These are phyloP conservation scores for Nixonia krombeini DNA, from an alignment of 1,140 invertebrate species.

Conservation along the genomic window DNA sequence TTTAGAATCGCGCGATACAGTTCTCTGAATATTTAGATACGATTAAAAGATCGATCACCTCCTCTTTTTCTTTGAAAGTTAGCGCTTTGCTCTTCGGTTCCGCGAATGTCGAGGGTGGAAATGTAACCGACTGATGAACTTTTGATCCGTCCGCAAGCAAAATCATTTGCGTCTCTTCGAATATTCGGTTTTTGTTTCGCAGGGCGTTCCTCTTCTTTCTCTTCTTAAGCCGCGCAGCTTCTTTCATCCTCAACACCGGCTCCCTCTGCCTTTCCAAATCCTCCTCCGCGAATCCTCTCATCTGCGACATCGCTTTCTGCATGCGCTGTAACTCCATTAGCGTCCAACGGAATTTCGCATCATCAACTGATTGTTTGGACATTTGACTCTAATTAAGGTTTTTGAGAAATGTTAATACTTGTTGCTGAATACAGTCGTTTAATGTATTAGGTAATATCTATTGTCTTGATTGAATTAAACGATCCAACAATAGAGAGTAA, in stretches of 20 bases:
- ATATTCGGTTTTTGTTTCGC: slow-evolving; percentile 47
- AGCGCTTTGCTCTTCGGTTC: not conserved
- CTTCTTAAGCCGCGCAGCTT: slow-evolving; percentile 62
- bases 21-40: not conserved
- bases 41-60: too few relatives aligned
- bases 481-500: too few relatives aligned
- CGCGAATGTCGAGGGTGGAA: not conserved
- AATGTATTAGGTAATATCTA: not conserved
- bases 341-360: slow-evolving; percentile 60
- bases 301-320: slow-evolving; percentile 65
- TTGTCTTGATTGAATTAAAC: not conserved
- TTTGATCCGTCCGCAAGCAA: slow-evolving; percentile 50
- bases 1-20: too few relatives aligned
- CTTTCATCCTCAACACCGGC: slow-evolving; percentile 63
- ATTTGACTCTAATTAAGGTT: slow-evolving; percentile 23
- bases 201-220: slow-evolving; percentile 52
- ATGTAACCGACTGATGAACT: not conserved
- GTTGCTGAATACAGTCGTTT: too few relatives aligned
- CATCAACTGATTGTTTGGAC: slow-evolving; percentile 60
- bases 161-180: slow-evolving; percentile 48
- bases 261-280: slow-evolving; percentile 64
- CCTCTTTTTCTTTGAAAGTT: not conserved
- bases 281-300: slow-evolving; percentile 68
- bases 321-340: slow-evolving; percentile 67
- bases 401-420: too few relatives aligned